Conservation (phyloP, 1,140 invertebrate species). For the Drosophila pectinifera region DNA sequence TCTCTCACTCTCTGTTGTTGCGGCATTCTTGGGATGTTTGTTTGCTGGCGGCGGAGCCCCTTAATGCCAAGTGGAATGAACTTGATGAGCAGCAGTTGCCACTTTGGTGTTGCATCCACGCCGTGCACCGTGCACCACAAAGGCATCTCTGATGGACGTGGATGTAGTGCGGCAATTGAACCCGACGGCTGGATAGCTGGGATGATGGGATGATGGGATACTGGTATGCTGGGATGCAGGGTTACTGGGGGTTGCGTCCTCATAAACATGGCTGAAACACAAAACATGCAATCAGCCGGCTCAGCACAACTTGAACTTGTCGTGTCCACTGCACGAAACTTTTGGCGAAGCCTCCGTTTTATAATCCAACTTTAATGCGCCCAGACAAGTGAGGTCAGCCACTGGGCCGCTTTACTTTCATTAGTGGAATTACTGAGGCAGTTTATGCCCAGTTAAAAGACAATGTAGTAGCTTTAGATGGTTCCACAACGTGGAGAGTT, state of each 20-base stretch:
- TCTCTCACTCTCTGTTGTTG: conserved; percentile 35
- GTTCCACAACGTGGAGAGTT: neutral
- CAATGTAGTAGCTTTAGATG: neutral
- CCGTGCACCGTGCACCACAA: conserved; percentile 35
- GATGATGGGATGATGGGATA: neutral
- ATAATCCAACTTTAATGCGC: conserved; percentile 20
- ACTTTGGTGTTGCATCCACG: conserved; percentile 22
- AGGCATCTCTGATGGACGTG: conserved; percentile 43
- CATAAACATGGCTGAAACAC: conserved; percentile 68
- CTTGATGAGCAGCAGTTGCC: conserved; percentile 69
- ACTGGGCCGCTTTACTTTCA: conserved; percentile 11
- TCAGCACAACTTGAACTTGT: conserved; percentile 69
- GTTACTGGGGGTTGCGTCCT: conserved; percentile 2
- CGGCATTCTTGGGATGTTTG: conserved; percentile 72
- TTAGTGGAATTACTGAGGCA: neutral
- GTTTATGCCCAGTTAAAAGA: conserved; percentile 15
- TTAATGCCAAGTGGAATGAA: conserved; percentile 84
- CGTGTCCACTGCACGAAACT: conserved; percentile 57
- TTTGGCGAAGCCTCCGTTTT: conserved; percentile 53
- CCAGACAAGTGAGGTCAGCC: conserved; percentile 9
- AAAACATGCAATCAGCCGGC: conserved; percentile 67
- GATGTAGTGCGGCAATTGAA: conserved; percentile 59
- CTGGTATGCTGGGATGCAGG: neutral
- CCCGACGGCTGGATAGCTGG: conserved; percentile 26
- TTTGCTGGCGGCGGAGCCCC: conserved; percentile 49